Evolutionary conservation across 2,797 vertebrate genomes (phyloP), one percentile per base, ranked within the genome.

Genomic region (Neosalanx taihuensis): DNA sequence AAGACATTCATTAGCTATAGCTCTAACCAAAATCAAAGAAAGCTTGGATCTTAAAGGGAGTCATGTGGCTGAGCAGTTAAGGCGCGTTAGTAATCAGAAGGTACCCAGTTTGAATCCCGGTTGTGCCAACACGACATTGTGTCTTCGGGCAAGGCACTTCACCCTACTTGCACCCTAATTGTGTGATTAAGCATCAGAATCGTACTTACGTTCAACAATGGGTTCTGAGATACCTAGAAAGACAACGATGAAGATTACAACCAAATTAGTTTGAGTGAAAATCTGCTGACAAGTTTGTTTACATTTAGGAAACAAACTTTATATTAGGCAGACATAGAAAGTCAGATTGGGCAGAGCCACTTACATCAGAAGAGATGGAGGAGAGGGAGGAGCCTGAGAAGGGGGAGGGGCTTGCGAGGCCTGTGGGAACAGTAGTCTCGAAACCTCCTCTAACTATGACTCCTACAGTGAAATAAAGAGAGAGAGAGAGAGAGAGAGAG

Each of bases 191-290:
- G 51, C 51, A 56, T 5, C 18, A 35, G 67, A 35, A n/a, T 5
- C 67, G 29, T 71, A 93, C 91, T 92, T 79, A 92, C 73, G 30
- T 92, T 89, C 89, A 91, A 78, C 85, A 82, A 89, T 86, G 72
- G 87, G 89, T 90, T 86, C 64, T 72, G 77, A 86, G 88, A 82
- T 80, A 86, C 87, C 91, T 90, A 86, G 59, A 83, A 90, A 77
- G 72, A 82, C 3, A 78, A 74, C 20, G 63, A 62, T 72, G 18
- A 26, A 66, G 41, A 29, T 15, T 30, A 15, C 15, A 4, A n/a
- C 51, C 51, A 53, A 41, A 41, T 41, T 13, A 13, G 9, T 46
- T 46, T 46, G 10, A 3, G 7, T 46, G 3, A 13, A 12, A 46
- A 12, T 46, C 10, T 46, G 41, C 3, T 3, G 41, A 46, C 41